A percentile compares a stretch with the other conserved stretches of the same genome.
phyloP scores from a whole-genome alignment of 2,888 invertebrate genomes.

The Epistrophe grossulariae region DNA sequence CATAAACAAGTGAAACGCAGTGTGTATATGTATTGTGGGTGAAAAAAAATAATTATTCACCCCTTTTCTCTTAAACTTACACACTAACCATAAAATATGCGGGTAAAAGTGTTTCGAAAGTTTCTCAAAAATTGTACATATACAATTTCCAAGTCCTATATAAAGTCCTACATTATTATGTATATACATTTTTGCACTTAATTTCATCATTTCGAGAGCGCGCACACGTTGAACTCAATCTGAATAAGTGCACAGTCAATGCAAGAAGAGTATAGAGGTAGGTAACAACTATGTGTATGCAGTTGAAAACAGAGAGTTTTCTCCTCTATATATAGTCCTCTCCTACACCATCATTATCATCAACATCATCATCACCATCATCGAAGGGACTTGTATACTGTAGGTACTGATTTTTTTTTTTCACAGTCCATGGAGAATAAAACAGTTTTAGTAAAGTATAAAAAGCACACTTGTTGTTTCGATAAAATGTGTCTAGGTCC shows the following conservation, averaged over 20 bases:
- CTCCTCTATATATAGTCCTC: slow-evolving; percentile 1
- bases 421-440: slow-evolving; percentile 12
- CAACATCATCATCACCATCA: background rate
- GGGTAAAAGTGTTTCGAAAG: slow-evolving; percentile 57
- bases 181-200: slow-evolving; percentile 12
- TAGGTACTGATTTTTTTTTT: background rate
- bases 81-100: background rate
- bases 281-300: background rate
- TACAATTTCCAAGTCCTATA: background rate
- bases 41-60: slow-evolving; percentile 29
- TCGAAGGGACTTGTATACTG: background rate
- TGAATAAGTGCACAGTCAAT: slow-evolving; percentile 67
- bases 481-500: slow-evolving; percentile 41
- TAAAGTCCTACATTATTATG: background rate
- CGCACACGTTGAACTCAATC: slow-evolving; percentile 69
- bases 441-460: slow-evolving; percentile 26
- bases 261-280: background rate
- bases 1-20: background rate
- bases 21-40: background rate
- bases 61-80: background rate
- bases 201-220: slow-evolving; percentile 57
- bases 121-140: slow-evolving; percentile 4
- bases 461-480: slow-evolving; percentile 68
- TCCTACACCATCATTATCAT: slow-evolving; percentile 8
- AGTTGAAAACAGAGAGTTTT: slow-evolving; percentile 14